A percentile compares a stretch with the other conserved stretches of the same genome.
Evolutionary conservation across 2,113 vertebrate genomes (phyloP).

Genomic region (Clarias macrocephalus): DNA sequence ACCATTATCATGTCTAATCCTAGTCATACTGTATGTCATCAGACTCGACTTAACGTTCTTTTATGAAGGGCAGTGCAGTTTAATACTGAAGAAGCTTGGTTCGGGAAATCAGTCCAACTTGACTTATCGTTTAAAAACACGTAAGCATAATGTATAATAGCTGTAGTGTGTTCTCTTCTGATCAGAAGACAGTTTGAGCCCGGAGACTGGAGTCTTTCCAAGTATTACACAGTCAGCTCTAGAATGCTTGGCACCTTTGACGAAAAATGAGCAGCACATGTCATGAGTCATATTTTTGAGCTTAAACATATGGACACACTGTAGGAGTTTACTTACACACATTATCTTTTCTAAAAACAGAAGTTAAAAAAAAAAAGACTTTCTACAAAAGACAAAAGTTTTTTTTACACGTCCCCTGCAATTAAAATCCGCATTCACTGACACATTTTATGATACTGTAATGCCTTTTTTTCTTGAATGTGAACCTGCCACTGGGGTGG

Average conservation of each 20-base stretch:
- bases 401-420: background rate
- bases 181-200: background rate
- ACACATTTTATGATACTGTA: background rate
- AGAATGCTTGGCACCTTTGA: conserved; percentile 12
- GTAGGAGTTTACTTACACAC: background rate
- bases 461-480: background rate
- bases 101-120: too few relatives aligned
- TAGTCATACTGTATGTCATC: too few relatives aligned
- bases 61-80: too few relatives aligned
- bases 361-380: background rate
- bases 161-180: background rate
- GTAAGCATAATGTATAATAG: too few relatives aligned
- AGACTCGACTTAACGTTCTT: too few relatives aligned
- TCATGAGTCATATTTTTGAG: conserved; percentile 1
- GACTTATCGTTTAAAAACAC: background rate
- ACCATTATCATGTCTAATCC: too few relatives aligned
- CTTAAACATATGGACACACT: background rate
- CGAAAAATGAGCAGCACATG: conserved; percentile 19
- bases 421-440: background rate
- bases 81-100: too few relatives aligned
- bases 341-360: background rate
- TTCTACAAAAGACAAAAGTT: background rate
- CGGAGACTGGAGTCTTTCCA: background rate
- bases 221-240: conserved; percentile 14
- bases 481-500: background rate